Conservation (phyloP, 2,888 invertebrate genomes). For the Seira ritae region DNA sequence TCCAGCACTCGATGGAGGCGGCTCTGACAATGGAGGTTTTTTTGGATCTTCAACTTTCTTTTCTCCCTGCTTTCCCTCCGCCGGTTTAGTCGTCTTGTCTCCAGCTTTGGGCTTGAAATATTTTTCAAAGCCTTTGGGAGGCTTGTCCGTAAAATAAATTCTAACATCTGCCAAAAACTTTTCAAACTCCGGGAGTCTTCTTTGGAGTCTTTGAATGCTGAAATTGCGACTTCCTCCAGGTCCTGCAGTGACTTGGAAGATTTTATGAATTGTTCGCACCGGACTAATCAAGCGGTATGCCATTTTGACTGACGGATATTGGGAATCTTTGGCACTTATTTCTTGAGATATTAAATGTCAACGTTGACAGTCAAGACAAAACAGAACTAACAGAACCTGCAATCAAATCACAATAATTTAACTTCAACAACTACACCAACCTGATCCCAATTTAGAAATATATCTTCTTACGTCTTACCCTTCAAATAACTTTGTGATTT, state of each 20-base stretch:
- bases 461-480: too few species aligned
- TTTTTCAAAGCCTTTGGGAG: constrained; percentile 96
- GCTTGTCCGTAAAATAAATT: constrained; percentile 79
- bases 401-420: too few species aligned
- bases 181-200: constrained; percentile 66
- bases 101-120: constrained; percentile 84
- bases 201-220: constrained; percentile 46
- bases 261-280: constrained; percentile 47
- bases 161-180: constrained; percentile 67
- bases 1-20: constrained; percentile 36
- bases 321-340: too few species aligned
- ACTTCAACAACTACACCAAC: too few species aligned
- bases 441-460: too few species aligned
- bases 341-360: too few species aligned
- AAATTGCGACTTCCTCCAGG: constrained; percentile 27
- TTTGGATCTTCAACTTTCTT: constrained; percentile 41
- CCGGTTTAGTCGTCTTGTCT: constrained; percentile 54
- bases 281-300: constrained; percentile 69
- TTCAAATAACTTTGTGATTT: too few species aligned
- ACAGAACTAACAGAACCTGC: too few species aligned
- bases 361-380: too few species aligned
- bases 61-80: constrained; percentile 73
- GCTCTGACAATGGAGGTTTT: constrained; percentile 28
- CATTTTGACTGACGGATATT: constrained; percentile 47
- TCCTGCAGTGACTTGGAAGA: constrained; percentile 15